Base-by-base conservation (phyloP, 2,888 invertebrate genomes). In the Coenonympha glycerion region DNA sequence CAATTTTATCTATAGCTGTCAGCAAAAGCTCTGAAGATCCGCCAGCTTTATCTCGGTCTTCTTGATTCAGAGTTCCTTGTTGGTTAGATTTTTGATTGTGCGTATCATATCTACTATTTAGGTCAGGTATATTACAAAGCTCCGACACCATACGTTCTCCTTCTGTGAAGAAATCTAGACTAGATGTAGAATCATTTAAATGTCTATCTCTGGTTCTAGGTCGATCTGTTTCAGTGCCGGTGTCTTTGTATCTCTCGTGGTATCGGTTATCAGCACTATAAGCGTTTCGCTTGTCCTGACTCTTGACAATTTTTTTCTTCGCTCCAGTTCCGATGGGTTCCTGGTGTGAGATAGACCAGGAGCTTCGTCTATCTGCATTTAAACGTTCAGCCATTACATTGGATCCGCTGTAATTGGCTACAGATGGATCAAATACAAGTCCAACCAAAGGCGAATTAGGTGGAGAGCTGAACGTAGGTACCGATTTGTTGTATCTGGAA, bases 111-210 rank as follows among this genome's bases (percentile, higher is more conserved):
- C 76, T 72, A 6, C 71, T 59, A 58, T 60, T 65, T 8, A 63
- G 55, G 53, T 85, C 87, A 4, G 88, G 67, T 58, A 88, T 87
- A 56, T 88, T 89, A 67, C 90, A 90, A 3, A 90, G 76, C 59
- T 89, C 89, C 0, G 90, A 90, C 0, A 90, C 90, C 90, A 90
- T 90, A 63, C 88, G 79, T 59, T 90, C 90, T 22, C 90, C 90
- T 67, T 90, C 90, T 41, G 85, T 88, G 31, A 88, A 89, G 45
- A 90, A 90, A 57, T 90, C 89, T 28, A 90, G 83, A 61, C 89
- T 89, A 2, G 86, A 80, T 2, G 88, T 88, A 0, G 90, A 90
- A 55, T 89, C 89, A 2, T 68, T 78, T 15, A 86, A 62, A 50
- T 74, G 77, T 56, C 79, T 71, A 19, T 85, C 83, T 58, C 61